Percentiles rank a stretch among this genome's conserved stretches.
Conservation (phyloP, 2,888 invertebrate genomes). For the Dolomedes plantarius region DNA sequence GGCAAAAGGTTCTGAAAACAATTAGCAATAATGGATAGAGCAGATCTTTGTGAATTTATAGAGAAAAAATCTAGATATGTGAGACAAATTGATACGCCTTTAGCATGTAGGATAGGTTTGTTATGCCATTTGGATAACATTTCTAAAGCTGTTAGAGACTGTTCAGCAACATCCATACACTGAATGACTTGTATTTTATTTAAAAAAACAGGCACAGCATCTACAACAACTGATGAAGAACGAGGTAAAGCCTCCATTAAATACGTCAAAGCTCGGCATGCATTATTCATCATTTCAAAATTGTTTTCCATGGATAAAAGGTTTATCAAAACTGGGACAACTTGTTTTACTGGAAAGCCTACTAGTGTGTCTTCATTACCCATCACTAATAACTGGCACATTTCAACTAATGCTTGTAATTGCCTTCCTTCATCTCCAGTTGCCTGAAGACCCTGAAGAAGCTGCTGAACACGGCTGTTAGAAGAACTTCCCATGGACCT, state of each 20-base stretch:
- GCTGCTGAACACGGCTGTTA: constrained; percentile 91
- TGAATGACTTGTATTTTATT: constrained; percentile 98
- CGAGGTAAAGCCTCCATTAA: constrained; percentile 99
- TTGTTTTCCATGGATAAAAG: constrained; percentile 97
- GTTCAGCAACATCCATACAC: constrained; percentile 99
- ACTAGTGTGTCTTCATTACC: constrained; percentile 98
- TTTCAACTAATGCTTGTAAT: constrained; percentile 96
- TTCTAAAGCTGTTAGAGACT: constrained; percentile 96
- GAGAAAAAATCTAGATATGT: constrained; percentile 99
- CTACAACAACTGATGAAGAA: constrained; percentile 95
- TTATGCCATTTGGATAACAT: constrained; percentile 97
- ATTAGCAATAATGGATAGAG: constrained; percentile 96
- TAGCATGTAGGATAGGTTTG: constrained; percentile 95
- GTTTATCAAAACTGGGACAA: constrained; percentile 94
- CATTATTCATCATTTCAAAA: constrained; percentile 99
- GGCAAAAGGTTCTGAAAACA: constrained; percentile 95
- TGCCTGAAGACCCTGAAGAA: constrained; percentile 93
- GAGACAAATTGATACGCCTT: constrained; percentile 96
- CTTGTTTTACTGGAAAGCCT: constrained; percentile 97
- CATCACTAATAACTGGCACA: constrained; percentile 99
- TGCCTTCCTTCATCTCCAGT: constrained; percentile 96
- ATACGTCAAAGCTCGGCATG: constrained; percentile 97
- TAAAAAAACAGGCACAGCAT: constrained; percentile 97
- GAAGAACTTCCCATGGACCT: constrained; percentile 93
- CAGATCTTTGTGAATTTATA: constrained; percentile 96